Percentiles rank a stretch among this genome's conserved stretches.
These are phyloP conservation scores for Eristalinus aeneus DNA, from an alignment of 2,888 invertebrate species.

Conservation along the genomic window DNA sequence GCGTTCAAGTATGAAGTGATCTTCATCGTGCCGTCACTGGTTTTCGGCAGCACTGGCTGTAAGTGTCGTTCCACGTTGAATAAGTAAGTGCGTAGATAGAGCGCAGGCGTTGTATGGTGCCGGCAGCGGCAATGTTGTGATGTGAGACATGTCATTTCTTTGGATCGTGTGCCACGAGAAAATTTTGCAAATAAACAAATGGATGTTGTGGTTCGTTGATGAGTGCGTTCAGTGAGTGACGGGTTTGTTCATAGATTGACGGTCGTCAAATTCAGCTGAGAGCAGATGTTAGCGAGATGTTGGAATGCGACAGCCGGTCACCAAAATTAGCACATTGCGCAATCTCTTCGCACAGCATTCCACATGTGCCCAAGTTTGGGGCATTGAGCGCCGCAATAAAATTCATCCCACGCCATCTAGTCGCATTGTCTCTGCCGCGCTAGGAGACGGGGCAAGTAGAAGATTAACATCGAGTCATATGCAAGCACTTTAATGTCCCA, in stretches of 20 bases:
- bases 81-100: not conserved
- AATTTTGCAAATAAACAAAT: not conserved
- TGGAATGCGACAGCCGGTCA: too few relatives aligned
- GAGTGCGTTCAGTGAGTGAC: not conserved
- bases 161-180: not conserved
- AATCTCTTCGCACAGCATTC: not conserved
- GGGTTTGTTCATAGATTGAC: too few relatives aligned
- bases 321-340: too few relatives aligned
- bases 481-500: not conserved
- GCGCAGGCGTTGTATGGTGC: too few relatives aligned
- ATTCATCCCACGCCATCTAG: not conserved
- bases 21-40: slow-evolving; percentile 84
- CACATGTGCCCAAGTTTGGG: not conserved
- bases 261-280: too few relatives aligned
- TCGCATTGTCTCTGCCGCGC: not conserved
- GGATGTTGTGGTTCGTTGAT: not conserved
- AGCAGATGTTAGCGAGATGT: too few relatives aligned
- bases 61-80: slow-evolving; percentile 67
- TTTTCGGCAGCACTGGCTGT: slow-evolving; percentile 74
- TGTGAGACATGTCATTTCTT: not conserved
- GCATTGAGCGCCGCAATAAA: not conserved
- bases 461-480: not conserved
- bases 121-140: not conserved
- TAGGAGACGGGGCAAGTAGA: not conserved
- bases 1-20: slow-evolving; percentile 91